Evolutionary conservation across 2,888 invertebrate genomes (phyloP), one percentile per base, ranked within the genome.

Genomic region (Machimus atricapillus): DNA sequence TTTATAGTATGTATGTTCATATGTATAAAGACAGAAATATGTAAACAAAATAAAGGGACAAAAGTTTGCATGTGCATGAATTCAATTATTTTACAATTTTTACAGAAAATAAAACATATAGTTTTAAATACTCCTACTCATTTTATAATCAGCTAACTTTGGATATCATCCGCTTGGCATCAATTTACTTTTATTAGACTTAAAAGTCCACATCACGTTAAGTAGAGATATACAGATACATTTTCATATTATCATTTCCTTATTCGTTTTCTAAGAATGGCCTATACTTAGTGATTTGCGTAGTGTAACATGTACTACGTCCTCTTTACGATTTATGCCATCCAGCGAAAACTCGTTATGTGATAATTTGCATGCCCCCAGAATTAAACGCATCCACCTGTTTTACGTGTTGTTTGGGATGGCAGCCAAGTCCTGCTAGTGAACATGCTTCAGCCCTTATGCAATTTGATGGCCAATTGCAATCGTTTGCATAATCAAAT

Each of bases 391-490:
- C 23, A 66, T 19, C 66, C 66, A 66, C 23, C 27, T 66, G 66
- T 66, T 66, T 66, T 8, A 66, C 66, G 66, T 27, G 66, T 9
- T 23, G 12, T 66, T 66, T 23, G 3, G 66, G 23, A 52, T 9
- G 19, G 8, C 19, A 58, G 19, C 19, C 58, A 7, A 58, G 27
- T 9, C 27, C 66, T 27, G 52, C 16, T 16, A 9, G 58, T 23
- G 19, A 1, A 66, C 27, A 66, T 14, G 23, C 1, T 14, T 27
- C 66, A 66, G 66, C 66, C 23, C 23, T 79, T 79, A 79, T 79
- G 79, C 46, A 79, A 79, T 46, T 79, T 79, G 16, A 52, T 79
- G 16, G 79, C 40, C 79, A 79, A 79, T 79, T 52, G 79, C 66
- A 37, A 40, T 58, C 58, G 82, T 82, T 82, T 58, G 58, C 58